Evolutionary conservation across 2,888 invertebrate genomes (phyloP), one percentile per base, ranked within the genome.

Genomic region (Germaria angustata): DNA sequence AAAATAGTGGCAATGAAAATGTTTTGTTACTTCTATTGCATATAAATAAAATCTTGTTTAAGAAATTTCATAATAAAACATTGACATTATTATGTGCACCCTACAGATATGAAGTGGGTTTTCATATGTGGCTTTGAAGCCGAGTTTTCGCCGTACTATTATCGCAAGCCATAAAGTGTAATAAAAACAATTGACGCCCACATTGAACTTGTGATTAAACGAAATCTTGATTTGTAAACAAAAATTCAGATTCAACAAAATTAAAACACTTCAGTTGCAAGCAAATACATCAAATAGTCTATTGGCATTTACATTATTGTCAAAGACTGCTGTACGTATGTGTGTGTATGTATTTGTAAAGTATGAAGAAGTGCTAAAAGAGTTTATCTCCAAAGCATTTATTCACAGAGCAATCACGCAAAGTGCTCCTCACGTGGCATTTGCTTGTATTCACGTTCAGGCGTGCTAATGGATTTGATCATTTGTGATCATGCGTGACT

Each of bases 161-260:
- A 44, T 46, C 24, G 57, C 20, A 34, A n/a, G 28, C n/a, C 24
- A 49, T 41, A 51, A 65, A n/a, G 51, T 46, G n/a, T 57, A 32
- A 32, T 9, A 59, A 51, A 75, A 41, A 68, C 36, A 75, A 49
- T 28, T 68, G 20, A 80, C 80, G 69, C 80, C 80, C 49, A 73
- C 80, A 53, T 51, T 53, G 24, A 77, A 36, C 13, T 55, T 41
- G 11, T 46, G 36, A 1, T 44, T 39, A 24, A 69, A 44, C 15
- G 63, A 53, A 59, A 36, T 46, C 5, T n/a, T 36, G 22, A 9
- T 36, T 22, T 36, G n/a, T 22, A 71, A 46, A 61, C 20, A 68
- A 68, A 49, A 61, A 49, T 32, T 69, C 36, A 39, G n/a, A 6
- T 53, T 32, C 32, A 49, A 49, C n/a, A 24, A 78, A 28, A 32